Evolutionary conservation across 2,113 vertebrate genomes (phyloP).

Genomic region (Tupaia tana): DNA sequence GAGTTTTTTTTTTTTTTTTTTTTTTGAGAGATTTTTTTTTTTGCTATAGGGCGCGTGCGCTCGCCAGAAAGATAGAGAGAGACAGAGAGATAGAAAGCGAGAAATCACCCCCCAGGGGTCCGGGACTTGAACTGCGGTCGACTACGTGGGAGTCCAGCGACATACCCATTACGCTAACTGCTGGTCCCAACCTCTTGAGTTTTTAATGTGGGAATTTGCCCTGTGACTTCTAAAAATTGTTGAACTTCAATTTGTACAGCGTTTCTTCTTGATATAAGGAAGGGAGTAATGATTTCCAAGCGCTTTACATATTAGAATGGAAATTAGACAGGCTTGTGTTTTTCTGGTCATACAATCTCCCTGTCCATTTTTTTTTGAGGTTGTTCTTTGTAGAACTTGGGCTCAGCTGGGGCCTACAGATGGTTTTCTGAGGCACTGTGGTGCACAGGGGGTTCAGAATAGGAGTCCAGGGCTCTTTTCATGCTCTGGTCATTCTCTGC

Average conservation of each 20-base stretch:
- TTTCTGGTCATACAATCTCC: background rate
- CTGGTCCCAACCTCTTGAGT: background rate
- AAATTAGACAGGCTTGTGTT: background rate
- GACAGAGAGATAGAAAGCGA: too few species aligned
- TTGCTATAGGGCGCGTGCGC: too few species aligned
- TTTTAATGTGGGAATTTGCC: background rate
- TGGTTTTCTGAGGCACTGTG: background rate
- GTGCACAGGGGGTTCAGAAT: constrained; percentile 71
- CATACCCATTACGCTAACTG: too few species aligned
- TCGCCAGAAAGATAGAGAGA: too few species aligned
- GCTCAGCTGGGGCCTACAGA: background rate
- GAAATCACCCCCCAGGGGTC: too few species aligned
- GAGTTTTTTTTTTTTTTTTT: too few species aligned
- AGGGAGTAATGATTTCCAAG: background rate
- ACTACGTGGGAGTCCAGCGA: too few species aligned
- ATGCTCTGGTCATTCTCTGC: constrained; percentile 88
- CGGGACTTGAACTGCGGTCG: too few species aligned
- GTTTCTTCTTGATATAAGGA: background rate
- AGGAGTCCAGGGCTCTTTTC: constrained; percentile 84
- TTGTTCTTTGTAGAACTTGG: background rate
- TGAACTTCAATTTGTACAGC: background rate
- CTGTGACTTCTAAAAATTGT: background rate
- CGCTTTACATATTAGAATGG: background rate
- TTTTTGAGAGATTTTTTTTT: too few species aligned
- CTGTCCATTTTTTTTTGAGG: background rate